phyloP scores from a whole-genome alignment of 2,888 invertebrate genomes.

The Dioctria rufipes region DNA sequence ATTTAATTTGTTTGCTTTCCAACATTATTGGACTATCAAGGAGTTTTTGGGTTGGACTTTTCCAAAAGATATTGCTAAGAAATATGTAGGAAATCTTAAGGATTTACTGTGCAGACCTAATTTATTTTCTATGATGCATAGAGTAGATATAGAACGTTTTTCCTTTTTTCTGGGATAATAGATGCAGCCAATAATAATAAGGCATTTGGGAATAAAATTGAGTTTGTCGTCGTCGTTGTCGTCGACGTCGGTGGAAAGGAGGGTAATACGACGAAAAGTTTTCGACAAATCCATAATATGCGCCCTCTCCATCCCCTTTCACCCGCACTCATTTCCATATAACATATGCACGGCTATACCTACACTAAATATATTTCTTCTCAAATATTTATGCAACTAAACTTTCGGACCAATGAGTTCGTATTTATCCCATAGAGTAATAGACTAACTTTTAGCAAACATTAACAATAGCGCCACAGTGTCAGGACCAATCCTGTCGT shows the following conservation, averaged over 20 bases:
- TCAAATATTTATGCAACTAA: too few relatives aligned
- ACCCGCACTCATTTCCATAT: too few relatives aligned
- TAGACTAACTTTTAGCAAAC: slow-evolving; percentile 21
- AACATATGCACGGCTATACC: too few relatives aligned
- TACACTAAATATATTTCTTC: too few relatives aligned
- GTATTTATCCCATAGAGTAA: not conserved
- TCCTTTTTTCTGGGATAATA: too few relatives aligned
- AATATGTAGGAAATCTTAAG: slow-evolving; percentile 5
- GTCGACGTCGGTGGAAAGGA: not conserved
- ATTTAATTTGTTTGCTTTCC: slow-evolving; percentile 45
- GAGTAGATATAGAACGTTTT: too few relatives aligned
- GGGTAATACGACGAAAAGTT: slow-evolving; percentile 17
- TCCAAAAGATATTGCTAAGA: too few relatives aligned
- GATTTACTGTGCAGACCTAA: slow-evolving; percentile 5
- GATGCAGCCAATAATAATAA: too few relatives aligned
- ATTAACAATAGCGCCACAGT: not conserved
- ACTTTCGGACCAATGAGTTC: too few relatives aligned
- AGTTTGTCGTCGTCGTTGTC: not conserved
- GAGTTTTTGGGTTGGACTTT: not conserved
- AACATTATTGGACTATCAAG: slow-evolving; percentile 10
- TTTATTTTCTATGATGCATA: too few relatives aligned
- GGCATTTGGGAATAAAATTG: not conserved
- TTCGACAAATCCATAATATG: not conserved
- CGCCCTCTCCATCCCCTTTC: too few relatives aligned
- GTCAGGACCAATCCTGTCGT: not conserved